Conservation (phyloP, 2,113 vertebrate species). For the Boleophthalmus pectinirostris region DNA sequence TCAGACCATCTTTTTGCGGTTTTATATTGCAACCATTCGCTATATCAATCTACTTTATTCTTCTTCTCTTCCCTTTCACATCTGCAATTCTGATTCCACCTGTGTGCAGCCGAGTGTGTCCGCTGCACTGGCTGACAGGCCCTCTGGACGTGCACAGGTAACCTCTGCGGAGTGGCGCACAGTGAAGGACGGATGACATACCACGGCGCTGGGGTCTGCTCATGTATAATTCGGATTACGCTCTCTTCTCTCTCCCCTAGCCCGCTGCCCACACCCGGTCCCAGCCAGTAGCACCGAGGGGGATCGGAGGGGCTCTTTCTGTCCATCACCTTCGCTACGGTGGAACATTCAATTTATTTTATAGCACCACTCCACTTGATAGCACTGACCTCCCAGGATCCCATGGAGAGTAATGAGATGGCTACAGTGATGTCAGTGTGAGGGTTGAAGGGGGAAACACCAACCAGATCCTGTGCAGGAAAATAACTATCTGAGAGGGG, state of each 20-base stretch:
- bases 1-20: slow-evolving; percentile 29
- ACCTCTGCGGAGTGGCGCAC: slow-evolving; percentile 46
- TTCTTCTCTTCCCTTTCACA: slow-evolving; percentile 38
- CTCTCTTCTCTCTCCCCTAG: slow-evolving; percentile 49
- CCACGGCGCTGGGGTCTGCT: slow-evolving; percentile 57
- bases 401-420: slow-evolving; percentile 70
- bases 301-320: slow-evolving; percentile 57
- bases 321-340: slow-evolving; percentile 74
- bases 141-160: slow-evolving; percentile 66
- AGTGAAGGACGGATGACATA: slow-evolving; percentile 68
- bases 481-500: slow-evolving; percentile 14
- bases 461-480: slow-evolving; percentile 48
- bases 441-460: slow-evolving; percentile 49
- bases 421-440: slow-evolving; percentile 63
- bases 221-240: slow-evolving; percentile 79
- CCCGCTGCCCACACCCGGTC: slow-evolving; percentile 50
- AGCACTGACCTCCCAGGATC: slow-evolving; percentile 65
- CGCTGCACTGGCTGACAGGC: slow-evolving; percentile 73
- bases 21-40: slow-evolving; percentile 36
- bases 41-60: slow-evolving; percentile 50
- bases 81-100: slow-evolving; percentile 75
- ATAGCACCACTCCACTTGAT: slow-evolving; percentile 76
- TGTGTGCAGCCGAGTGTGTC: slow-evolving; percentile 69
- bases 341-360: slow-evolving; percentile 77
- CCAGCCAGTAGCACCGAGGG: slow-evolving; percentile 47